Percentiles rank a stretch among this genome's conserved stretches.
Conservation (phyloP, 2,888 invertebrate species). For the Protodeltote pygarga region DNA sequence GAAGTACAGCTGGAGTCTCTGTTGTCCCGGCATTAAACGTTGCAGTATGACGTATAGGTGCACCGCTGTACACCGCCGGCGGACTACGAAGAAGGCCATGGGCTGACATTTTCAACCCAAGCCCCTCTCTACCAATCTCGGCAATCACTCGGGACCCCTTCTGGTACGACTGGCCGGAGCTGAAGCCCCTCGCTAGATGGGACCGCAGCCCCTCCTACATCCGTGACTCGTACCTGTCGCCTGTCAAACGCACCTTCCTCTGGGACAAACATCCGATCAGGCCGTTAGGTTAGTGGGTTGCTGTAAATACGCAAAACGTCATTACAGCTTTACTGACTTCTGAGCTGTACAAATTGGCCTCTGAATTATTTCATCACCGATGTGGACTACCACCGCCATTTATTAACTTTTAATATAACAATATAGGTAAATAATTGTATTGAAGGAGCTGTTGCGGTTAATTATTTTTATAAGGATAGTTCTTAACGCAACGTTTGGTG, state of each 20-base stretch:
- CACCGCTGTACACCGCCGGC: conserved; percentile 91
- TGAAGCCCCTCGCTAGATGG: conserved; percentile 91
- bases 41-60: conserved; percentile 83
- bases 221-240: conserved; percentile 95
- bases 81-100: conserved; percentile 87
- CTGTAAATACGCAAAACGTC: conserved; percentile 72
- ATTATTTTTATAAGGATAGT: conserved; percentile 5
- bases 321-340: conserved; percentile 57
- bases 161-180: conserved; percentile 95
- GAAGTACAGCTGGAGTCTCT: conserved; percentile 69
- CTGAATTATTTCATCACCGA: conserved; percentile 55
- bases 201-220: conserved; percentile 92
- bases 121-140: conserved; percentile 91
- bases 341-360: conserved; percentile 75
- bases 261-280: conserved; percentile 97
- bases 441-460: conserved; percentile 9
- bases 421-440: conserved; percentile 25
- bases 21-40: conserved; percentile 73
- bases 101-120: conserved; percentile 93
- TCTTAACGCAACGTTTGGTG: conserved; percentile 2
- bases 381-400: conserved; percentile 53
- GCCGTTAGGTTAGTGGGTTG: conserved; percentile 93
- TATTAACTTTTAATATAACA: conserved; percentile 43
- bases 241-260: conserved; percentile 95
- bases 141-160: conserved; percentile 95